Evolutionary conservation across 2,113 vertebrate species (phyloP), one percentile per base, ranked within the genome.

Genomic region (Megaceryle maxima): DNA sequence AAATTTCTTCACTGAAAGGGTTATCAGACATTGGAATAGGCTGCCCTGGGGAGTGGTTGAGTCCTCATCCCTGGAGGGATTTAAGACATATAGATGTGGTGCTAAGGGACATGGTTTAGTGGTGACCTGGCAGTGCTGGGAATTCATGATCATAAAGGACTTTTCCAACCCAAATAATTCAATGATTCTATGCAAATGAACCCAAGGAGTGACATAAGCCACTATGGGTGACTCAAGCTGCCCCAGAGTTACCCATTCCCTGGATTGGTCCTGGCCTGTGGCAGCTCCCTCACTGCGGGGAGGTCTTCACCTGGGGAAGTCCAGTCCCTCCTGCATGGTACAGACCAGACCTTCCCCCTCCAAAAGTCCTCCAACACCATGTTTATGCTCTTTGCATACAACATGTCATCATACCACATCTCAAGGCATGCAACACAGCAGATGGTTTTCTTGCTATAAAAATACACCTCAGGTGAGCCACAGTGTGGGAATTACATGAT

Each of bases 241-340:
- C 31, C 16, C 17, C 0, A 0, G 20, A 43, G 4, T 37, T 74
- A 21, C 16, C 8, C 6, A 15, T 4, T 66, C 16, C 26, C 25
- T 33, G 41, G 16, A 25, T n/a, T 12, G 16, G 35, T 73, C 25
- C 43, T 31, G 35, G 57, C 22, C 41, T 80, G 19, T 56, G 48
- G 19, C 24, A 64, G 29, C 16, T 35, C 13, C 28, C 17, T 39
- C 14, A 2, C 48, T 55, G 39, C 39, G 39, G 39, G 39, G 39
- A 41, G 39, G 39, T n/a, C 60, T 81, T 88, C 59, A 35, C 31
- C 25, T 35, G 16, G 10, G 43, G 20, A 73, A 57, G 24, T 10
- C 29, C 59, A 35, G 25, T 43, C 35, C 35, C 35, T 88, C 31
- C 29, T 28, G 6, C 43, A 31, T 16, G 16, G 7, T 43, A 74